Conservation (phyloP, 2,113 vertebrate genomes). For the Micronycteris hirsuta region DNA sequence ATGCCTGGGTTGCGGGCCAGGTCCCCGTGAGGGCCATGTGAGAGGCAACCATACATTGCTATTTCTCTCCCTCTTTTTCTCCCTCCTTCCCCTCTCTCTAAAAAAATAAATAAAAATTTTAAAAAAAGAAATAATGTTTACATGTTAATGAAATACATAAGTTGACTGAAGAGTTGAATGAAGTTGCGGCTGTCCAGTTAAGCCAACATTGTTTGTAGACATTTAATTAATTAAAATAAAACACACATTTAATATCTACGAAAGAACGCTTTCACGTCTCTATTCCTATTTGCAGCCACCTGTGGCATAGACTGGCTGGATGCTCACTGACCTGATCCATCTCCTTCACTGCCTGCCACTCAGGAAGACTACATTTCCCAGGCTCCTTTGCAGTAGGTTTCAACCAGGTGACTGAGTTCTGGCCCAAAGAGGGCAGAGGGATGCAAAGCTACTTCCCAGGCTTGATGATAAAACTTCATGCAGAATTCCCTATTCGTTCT, state of each 20-base stretch:
- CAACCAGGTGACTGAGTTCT: not conserved
- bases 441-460: no score
- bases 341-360: not conserved
- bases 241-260: not conserved
- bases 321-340: not conserved
- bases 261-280: not conserved
- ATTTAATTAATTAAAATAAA: not conserved
- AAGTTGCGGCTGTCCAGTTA: not conserved
- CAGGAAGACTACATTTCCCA: constrained; percentile 24
- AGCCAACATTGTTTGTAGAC: not conserved
- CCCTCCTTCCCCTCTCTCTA: no score
- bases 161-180: not conserved
- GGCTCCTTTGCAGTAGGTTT: not conserved
- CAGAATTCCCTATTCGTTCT: not conserved
- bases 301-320: not conserved
- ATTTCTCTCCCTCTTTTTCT: no score
- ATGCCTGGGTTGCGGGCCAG: no score
- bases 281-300: not conserved
- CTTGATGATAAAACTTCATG: not conserved
- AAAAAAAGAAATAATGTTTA: not conserved
- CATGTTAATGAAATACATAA: not conserved
- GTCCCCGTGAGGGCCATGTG: no score
- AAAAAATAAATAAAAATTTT: no score
- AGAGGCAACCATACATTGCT: no score
- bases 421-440: not conserved